A percentile compares a stretch with the other conserved stretches of the same genome.
These are phyloP conservation scores for Eumaeus atala DNA, from an alignment of 1,140 invertebrate genomes.

Conservation along the genomic window DNA sequence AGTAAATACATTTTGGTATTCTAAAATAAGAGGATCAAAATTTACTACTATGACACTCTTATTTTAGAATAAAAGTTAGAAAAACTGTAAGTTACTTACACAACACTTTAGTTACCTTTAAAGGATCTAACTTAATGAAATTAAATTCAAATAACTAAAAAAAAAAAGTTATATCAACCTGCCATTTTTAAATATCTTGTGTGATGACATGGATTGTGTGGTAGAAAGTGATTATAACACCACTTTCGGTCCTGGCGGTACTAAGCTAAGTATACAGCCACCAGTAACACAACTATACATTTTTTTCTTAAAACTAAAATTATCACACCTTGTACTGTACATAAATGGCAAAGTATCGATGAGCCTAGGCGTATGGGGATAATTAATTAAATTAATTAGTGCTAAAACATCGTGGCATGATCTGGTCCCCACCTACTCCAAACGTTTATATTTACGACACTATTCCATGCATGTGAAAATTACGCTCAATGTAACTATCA, in stretches of 20 bases:
- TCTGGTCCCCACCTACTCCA: conserved; percentile 23
- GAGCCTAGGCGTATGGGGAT: conserved; percentile 21
- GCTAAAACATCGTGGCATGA: conserved; percentile 12
- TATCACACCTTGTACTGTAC: conserved; percentile 64
- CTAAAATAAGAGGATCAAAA: too few relatives aligned
- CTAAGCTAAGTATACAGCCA: conserved; percentile 42
- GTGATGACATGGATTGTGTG: conserved; percentile 13
- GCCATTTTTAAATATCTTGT: conserved; percentile 7
- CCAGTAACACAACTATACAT: conserved; percentile 36
- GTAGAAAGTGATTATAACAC: conserved; percentile 64
- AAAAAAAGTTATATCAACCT: too few relatives aligned
- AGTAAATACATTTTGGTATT: too few relatives aligned
- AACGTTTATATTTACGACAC: conserved; percentile 10
- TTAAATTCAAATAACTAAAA: too few relatives aligned
- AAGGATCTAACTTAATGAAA: too few relatives aligned
- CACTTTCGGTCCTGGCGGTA: conserved; percentile 37
- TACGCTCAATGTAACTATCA: too few relatives aligned
- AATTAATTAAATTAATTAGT: conserved; percentile 16
- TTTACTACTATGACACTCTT: too few relatives aligned
- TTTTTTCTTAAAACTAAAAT: conserved; percentile 34
- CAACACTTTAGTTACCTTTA: too few relatives aligned
- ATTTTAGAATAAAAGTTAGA: too few relatives aligned
- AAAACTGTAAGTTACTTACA: too few relatives aligned
- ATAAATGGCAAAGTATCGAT: conserved; percentile 56
- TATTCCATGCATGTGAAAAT: too few relatives aligned